Base-by-base conservation (phyloP, 2,797 vertebrate genomes). In the Sphenopsis melanotis region DNA sequence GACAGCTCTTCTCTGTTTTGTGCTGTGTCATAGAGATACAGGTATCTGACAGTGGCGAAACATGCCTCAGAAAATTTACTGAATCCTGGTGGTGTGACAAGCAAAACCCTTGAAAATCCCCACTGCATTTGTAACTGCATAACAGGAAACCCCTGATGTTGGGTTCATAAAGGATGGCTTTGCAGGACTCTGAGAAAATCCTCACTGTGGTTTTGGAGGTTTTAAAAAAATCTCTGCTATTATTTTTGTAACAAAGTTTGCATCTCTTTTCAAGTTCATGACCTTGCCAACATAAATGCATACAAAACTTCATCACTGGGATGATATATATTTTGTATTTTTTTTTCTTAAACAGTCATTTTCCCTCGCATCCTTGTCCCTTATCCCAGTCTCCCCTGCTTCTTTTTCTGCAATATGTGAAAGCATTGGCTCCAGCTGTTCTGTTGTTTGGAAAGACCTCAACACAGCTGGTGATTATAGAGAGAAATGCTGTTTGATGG, bases 91-190 rank as follows among this genome's bases (percentile, higher is more conserved):
- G 68, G 41, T 81, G 64, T 92, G 92, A 87, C 90, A 87, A 81
- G 74, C 26, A 94, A 95, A 95, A 83, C 53, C 71, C 78, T 92
- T 93, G 66, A 85, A 95, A 95, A 76, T 81, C 86, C 68, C 78
- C 36, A 26, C 27, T 64, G 57, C 52, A 83, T 93, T 88, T 85
- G 79, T 65, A 87, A 88, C 81, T 63, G 39, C 42, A 6, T 76
- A 93, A 65, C 52, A 95, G 84, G 85, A 93, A 95, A 56, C 30
- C 39, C 56, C 22, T 23, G 46, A 52, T 30, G 26, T 15, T 60
- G 24, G 22, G 71, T 74, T 94, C 88, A 39, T 87, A 90, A 87
- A 74, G 69, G 34, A 66, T 76, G 59, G 77, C 78, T 95, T 90
- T 91, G 79, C 47, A 91, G 57, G 72, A 59, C 87, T 70, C 12